Conservation (phyloP, 2,113 vertebrate genomes). For the Thermophis baileyi region DNA sequence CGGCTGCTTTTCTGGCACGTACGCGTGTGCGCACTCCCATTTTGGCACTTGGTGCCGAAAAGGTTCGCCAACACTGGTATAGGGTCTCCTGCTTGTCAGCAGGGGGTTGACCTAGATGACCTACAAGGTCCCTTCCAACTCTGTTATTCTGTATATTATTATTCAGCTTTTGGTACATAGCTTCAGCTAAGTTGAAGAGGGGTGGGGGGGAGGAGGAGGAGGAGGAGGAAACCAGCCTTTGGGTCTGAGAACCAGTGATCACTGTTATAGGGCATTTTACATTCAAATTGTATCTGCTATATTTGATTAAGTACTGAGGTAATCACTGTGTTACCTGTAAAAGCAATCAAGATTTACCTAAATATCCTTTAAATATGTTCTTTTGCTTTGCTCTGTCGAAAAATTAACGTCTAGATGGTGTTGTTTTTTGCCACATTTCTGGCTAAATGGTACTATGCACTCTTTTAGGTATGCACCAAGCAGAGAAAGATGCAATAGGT, state of each 20-base stretch:
- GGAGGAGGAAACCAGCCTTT: not conserved
- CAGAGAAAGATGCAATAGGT: not conserved
- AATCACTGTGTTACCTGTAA: not conserved
- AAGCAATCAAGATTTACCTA: not conserved
- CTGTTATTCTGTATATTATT: not conserved
- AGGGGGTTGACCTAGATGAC: too few relatives aligned
- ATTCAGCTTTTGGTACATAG: not conserved
- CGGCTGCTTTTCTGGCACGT: too few relatives aligned
- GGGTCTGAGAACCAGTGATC: not conserved
- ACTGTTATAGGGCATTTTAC: not conserved
- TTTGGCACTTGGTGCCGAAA: too few relatives aligned
- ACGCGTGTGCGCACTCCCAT: too few relatives aligned
- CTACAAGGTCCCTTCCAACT: too few relatives aligned
- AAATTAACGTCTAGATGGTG: not conserved
- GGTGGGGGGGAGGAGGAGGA: too few relatives aligned
- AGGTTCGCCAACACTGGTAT: too few relatives aligned
- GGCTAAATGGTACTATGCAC: not conserved
- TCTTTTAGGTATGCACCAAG: not conserved
- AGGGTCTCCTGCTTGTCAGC: too few relatives aligned
- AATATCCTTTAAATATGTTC: not conserved
- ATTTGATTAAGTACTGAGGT: not conserved
- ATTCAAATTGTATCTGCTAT: not conserved
- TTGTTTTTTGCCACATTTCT: constrained; percentile 5
- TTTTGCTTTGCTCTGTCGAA: not conserved
- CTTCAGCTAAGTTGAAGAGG: not conserved